Base-by-base conservation (phyloP, 1,140 invertebrate genomes). In the Diprion similis region DNA sequence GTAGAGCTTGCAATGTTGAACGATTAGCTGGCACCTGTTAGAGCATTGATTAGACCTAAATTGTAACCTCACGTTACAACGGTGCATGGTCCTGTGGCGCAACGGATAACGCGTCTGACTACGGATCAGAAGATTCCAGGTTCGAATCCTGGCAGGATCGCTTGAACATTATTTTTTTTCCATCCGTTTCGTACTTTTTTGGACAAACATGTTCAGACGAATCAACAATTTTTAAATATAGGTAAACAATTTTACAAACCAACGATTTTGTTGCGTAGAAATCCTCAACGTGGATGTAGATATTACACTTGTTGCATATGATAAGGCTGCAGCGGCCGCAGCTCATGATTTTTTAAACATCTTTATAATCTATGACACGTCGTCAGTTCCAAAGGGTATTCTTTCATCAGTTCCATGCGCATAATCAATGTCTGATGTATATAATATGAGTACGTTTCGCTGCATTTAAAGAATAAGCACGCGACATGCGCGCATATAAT, bases 71-170 rank as follows among this genome's bases (percentile, higher is more conserved):
- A 37, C 24, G 6, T 37, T 6, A 3, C 24, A 37, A 6, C 24
- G 9, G 6, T 8, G n/a, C 51, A 68, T 51, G 93, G 94, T 92
- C 93, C 90, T 94, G 93, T 95, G 93, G 93, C 93, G 94, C 93
- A 94, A 95, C 91, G 94, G 93, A 95, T 95, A 95, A 95, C 94
- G 93, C 93, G 93, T 94, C 93, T 94, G 93, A 94, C 93, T 95
- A 94, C 93, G 93, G 93, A 95, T 94, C 93, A 94, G 92, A 94
- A 94, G 93, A 70, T 94, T 94, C 93, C 93, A 94, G 93, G 93
- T 94, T 94, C 93, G 93, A 95, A 94, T 95, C 94, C 93, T 94
- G 93, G 93, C 94, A 94, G 90, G 93, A 92, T 95, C 89, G 24
- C 24, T 37, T 37, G 89, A 59, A 0, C 75, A 77, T 74, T 75